Evolutionary conservation across 2,113 vertebrate genomes (phyloP), one percentile per base, ranked within the genome.

Genomic region (Platycercus adscitus): DNA sequence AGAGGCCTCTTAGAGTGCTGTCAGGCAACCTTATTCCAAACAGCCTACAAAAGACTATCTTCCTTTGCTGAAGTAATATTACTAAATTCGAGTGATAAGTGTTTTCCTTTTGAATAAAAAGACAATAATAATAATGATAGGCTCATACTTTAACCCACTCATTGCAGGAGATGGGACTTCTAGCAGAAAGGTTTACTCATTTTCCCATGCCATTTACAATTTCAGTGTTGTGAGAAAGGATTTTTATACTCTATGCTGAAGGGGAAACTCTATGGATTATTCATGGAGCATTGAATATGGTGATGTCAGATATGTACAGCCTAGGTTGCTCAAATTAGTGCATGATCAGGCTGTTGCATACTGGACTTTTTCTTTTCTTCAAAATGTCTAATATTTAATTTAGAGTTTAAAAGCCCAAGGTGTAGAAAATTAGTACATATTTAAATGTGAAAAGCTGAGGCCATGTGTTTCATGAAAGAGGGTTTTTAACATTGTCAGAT

Each of bases 401-500:
- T 66, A 56, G 3, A 37, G 8, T 66, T 86, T 44, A 55, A 19
- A 81, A 81, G 20, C 61, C 10, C 20, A 39, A 6, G 3, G 3
- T n/a, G 9, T 37, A 49, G 7, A 64, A 71, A 76, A 23, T 20
- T 39, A 58, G 81, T 31, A 16, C 3, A 44, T n/a, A 13, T 81
- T 64, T 88, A 58, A 49, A 44, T 50, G 17, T 53, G 37, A 65
- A 60, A 84, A 80, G 25, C 19, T 69, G 13, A 64, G 16, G 12
- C 8, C 8, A 11, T 25, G 8, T 61, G 5, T 66, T 61, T 66
- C 16, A 10, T 72, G 31, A 31, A 81, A 81, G 35, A 49, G 7
- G 1, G 0, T 0, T 8, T 39, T 77, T 75, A 84, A 64, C 5
- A 8, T 49, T 61, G 24, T 65, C 20, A 35, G 18, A 14, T 7